Base-by-base conservation (phyloP, 2,113 vertebrate genomes). In the Paedocypris sp. region DNA sequence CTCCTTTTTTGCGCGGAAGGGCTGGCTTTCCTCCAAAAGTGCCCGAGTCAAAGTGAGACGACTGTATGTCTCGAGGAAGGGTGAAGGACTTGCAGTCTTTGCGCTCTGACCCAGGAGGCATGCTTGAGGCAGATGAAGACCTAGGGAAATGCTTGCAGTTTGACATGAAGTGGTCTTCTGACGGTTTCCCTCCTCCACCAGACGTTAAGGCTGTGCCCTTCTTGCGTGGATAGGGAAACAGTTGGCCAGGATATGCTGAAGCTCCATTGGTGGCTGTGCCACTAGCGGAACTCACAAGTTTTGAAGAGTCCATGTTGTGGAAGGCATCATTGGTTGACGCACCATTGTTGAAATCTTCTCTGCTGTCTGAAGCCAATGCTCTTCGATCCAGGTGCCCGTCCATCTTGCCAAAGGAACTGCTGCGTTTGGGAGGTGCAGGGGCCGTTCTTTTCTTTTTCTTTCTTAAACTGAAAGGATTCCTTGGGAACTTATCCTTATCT, bases 401-500 rank as follows among this genome's bases (percentile, higher is more conserved):
- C 79, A 80, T 87, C 60, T 96, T 93, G 25, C 89, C 79, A 81
- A 97, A 99, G 45, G 94, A 99, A 33, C 93, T 95, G 83, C 93
- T 97, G 57, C 95, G 88, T 54, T 92, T 96, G 0, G 95, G 95
- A 0, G 95, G 94, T 0, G 90, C 80, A 0, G 95, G 94, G 0
- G 94, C 94, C 0, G 86, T 94, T 62, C 92, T 98, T 70, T 93
- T 97, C 86, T 98, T 99, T 77, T 92, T 96, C 83, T 94, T 97
- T 71, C 97, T 98, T 60, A 92, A 86, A 63, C 87, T 90, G 64
- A 98, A 91, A 41, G 92, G 74, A 66, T 90, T 93, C 74, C 86
- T 83, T 38, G 92, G 91, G 0, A 78, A 79, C 39, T 89, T 95
- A 79, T 93, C 90, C 43, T 90, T 97, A 83, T 94, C 91, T 68